Base-by-base conservation (phyloP, 2,113 vertebrate species). In the Mormoops blainvillei region DNA sequence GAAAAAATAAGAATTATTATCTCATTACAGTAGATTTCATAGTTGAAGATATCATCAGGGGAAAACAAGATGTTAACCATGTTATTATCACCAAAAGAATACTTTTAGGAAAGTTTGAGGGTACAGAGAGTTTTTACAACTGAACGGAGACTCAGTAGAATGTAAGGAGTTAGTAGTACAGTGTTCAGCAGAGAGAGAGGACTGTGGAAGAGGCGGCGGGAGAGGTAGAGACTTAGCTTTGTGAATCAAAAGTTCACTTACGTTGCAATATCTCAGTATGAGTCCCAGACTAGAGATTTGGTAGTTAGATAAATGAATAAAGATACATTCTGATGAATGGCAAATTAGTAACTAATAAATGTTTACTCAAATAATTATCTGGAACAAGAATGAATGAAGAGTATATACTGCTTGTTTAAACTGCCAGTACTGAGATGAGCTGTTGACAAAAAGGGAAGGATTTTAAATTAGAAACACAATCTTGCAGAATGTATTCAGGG, bases 391-490 rank as follows among this genome's bases (percentile, higher is more conserved):
- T 87, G 83, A 97, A 0, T 90, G 90, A 96, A 96, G 89, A 96
- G 77, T 86, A 73, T 97, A 95, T 95, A 94, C 89, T 98, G 61
- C 56, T 89, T 96, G 15, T 95, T 92, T 80, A 92, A 97, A 92
- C 78, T 98, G 88, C 84, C 61, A 89, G 38, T 81, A 84, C 91
- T 98, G 96, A 93, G 67, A 92, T 91, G 88, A 97, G 65, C 91
- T 92, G 83, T 93, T 96, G 96, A 98, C 95, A 96, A 96, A 97
- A 97, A 94, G 92, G 95, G 84, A 97, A 97, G 26, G 31, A 83
- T 84, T 86, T 98, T 97, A 97, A 89, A 95, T 87, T 96, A 96
- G 96, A 98, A 98, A 80, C 19, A 95, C 13, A 73, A 94, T 97
- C 92, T 94, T 94, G 50, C 63, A 82, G 97, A 96, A 88, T 88